Evolutionary conservation across 2,888 invertebrate genomes (phyloP).

Genomic region (Chymomyza fuscimana): DNA sequence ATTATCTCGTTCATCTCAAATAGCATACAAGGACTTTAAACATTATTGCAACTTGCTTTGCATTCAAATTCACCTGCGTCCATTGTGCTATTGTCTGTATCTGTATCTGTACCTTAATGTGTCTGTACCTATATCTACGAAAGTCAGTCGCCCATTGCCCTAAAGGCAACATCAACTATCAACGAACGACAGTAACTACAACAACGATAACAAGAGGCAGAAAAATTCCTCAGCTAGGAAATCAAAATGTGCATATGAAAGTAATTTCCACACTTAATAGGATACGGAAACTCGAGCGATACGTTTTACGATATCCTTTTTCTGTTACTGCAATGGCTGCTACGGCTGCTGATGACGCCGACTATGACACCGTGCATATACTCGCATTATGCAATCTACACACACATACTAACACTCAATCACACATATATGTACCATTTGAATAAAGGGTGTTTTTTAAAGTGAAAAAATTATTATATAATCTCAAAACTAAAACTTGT

Average conservation of each 20-base stretch:
- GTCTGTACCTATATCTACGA: background rate
- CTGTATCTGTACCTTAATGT: background rate
- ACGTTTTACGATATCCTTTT: conserved; percentile 67
- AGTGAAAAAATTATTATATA: too few relatives aligned
- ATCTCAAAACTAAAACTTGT: too few relatives aligned
- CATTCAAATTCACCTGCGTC: background rate
- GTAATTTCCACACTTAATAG: conserved; percentile 72
- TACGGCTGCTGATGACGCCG: conserved; percentile 26
- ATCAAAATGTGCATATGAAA: conserved; percentile 74
- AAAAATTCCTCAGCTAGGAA: conserved; percentile 49
- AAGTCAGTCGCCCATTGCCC: conserved; percentile 5
- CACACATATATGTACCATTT: background rate
- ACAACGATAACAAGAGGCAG: conserved; percentile 5
- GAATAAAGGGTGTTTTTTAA: too few relatives aligned
- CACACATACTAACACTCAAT: background rate
- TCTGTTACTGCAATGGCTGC: conserved; percentile 24
- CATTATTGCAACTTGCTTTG: background rate
- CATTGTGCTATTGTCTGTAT: background rate
- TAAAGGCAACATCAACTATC: conserved; percentile 25
- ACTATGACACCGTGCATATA: conserved; percentile 51
- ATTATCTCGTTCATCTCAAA: background rate
- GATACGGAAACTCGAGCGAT: conserved; percentile 69
- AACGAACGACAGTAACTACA: conserved; percentile 23
- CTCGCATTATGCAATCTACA: conserved; percentile 49
- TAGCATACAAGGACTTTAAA: background rate